These are phyloP conservation scores for Podocnemis expansa DNA, from an alignment of 2,113 vertebrate species.

Conservation along the genomic window DNA sequence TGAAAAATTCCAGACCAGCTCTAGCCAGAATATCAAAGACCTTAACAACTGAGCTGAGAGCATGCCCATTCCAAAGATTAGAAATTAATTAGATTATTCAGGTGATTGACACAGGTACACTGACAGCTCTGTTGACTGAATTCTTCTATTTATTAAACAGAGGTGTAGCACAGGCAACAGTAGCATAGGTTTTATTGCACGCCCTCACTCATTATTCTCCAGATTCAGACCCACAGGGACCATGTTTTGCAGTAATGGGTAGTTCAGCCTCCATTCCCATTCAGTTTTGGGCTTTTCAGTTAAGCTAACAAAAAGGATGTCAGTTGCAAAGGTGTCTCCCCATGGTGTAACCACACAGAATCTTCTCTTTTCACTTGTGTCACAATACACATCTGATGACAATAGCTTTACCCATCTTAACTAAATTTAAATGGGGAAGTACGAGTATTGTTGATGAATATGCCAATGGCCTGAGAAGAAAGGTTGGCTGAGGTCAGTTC, in stretches of 20 bases:
- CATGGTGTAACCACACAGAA: too few species aligned
- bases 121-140: conserved; percentile 64
- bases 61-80: neutral
- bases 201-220: conserved; percentile 42
- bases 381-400: too few species aligned
- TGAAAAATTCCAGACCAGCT: too few species aligned
- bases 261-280: neutral
- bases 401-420: too few species aligned
- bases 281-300: neutral
- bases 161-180: conserved; percentile 47
- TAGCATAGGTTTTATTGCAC: conserved; percentile 37
- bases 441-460: too few species aligned
- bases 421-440: neutral
- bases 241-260: neutral
- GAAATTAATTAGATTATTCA: conserved; percentile 59
- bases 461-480: too few species aligned
- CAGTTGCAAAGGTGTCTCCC: neutral
- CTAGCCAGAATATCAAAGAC: neutral
- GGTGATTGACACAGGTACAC: conserved; percentile 58
- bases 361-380: too few species aligned
- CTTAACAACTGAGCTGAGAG: conserved; percentile 61
- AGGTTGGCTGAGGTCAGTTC: too few species aligned
- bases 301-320: neutral
- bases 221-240: neutral
- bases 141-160: neutral